These are phyloP conservation scores for Meloidogyne chitwoodi DNA, from an alignment of 1,140 invertebrate genomes.

Conservation along the genomic window DNA sequence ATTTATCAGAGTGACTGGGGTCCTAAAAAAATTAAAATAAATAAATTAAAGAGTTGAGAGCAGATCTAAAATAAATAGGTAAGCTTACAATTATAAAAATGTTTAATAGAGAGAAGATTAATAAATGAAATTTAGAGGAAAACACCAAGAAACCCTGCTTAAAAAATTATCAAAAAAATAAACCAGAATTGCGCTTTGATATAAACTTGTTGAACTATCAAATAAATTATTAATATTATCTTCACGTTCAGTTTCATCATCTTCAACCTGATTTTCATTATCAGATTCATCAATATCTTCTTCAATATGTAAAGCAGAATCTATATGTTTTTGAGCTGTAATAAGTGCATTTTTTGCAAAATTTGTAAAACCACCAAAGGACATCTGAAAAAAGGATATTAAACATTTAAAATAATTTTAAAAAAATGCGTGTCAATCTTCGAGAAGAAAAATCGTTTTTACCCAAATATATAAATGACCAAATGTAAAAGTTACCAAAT, in stretches of 20 bases:
- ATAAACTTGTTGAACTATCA: conserved; percentile 8
- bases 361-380: conserved; percentile 48
- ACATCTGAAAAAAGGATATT: conserved; percentile 27
- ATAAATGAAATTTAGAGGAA: too few relatives aligned
- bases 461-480: not conserved
- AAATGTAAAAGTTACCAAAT: not conserved
- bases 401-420: not conserved
- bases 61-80: too few relatives aligned
- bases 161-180: not conserved
- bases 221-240: not conserved
- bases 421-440: not conserved
- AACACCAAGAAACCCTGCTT: not conserved
- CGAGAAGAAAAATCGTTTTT: not conserved
- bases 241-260: conserved; percentile 17
- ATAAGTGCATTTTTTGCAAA: conserved; percentile 49
- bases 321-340: conserved; percentile 45
- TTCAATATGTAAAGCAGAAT: conserved; percentile 47
- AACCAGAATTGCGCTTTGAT: conserved; percentile 4
- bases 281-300: conserved; percentile 40
- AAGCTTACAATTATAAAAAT: too few relatives aligned
- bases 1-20: not conserved
- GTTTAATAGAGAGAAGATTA: too few relatives aligned
- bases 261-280: conserved; percentile 8
- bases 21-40: not conserved
- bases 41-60: not conserved